phyloP scores from a whole-genome alignment of 2,113 vertebrate species.

The Saccopteryx leptura region DNA sequence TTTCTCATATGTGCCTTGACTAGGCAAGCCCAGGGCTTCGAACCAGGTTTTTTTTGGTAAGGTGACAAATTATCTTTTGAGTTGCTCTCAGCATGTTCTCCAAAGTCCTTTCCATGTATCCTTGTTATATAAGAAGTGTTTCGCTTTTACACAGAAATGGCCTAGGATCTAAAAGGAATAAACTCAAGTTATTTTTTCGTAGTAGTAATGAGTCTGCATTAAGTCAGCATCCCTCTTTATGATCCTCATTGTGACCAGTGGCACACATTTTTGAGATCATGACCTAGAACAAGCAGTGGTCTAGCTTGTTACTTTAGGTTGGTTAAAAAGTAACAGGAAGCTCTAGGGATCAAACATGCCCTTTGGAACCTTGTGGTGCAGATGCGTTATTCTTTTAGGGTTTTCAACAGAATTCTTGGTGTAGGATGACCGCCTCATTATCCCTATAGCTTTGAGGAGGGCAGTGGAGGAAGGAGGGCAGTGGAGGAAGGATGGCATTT shows the following conservation, averaged over 20 bases:
- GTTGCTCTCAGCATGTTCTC: conserved; percentile 56
- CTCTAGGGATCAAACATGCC: neutral
- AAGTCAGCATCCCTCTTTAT: neutral
- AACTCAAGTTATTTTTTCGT: neutral
- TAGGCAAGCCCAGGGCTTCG: too few species aligned
- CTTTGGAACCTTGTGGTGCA: neutral
- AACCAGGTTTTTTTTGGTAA: neutral
- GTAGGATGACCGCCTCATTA: neutral
- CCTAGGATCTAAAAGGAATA: neutral
- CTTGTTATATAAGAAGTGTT: neutral
- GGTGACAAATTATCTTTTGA: conserved; percentile 58
- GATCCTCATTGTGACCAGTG: conserved; percentile 38
- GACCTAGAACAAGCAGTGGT: neutral
- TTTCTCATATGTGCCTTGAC: too few species aligned
- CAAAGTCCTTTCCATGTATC: neutral
- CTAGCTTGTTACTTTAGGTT: neutral
- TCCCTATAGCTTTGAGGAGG: neutral
- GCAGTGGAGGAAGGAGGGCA: too few species aligned
- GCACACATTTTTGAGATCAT: conserved; percentile 24
- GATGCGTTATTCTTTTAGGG: neutral
- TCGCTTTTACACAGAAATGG: conserved; percentile 38
- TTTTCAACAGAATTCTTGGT: neutral
- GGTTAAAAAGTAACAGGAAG: conserved; percentile 22
- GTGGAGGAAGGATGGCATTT: neutral
- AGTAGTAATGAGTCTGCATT: neutral